A percentile compares a stretch with the other conserved stretches of the same genome.
These are phyloP conservation scores for Hydractinia symbiolongicarpus DNA, from an alignment of 30 jellyfish, hydroid and myxozoan genomes.

Conservation along the genomic window DNA sequence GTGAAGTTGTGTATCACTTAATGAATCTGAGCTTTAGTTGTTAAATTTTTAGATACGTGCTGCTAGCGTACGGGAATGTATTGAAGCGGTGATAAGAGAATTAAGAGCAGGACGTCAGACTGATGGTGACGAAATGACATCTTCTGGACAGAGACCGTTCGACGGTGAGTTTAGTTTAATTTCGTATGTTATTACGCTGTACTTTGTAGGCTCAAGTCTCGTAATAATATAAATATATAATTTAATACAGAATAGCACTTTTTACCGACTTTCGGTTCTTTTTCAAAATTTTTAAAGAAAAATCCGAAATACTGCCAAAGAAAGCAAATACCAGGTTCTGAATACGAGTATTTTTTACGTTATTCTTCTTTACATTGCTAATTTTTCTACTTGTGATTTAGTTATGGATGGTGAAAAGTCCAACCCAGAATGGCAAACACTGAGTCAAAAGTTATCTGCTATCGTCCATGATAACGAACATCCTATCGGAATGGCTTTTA, in stretches of 20 bases:
- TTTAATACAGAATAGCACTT: too few species aligned
- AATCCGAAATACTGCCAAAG: too few species aligned
- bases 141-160: conserved; percentile 69
- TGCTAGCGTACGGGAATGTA: conserved; percentile 78
- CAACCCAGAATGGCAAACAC: conserved; percentile 78
- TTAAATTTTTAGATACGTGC: conserved; percentile 55
- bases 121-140: conserved; percentile 64
- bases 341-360: too few species aligned
- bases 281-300: too few species aligned
- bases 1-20: neutral
- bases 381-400: neutral
- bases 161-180: conserved; percentile 53
- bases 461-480: conserved; percentile 48
- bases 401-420: conserved; percentile 45
- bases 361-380: too few species aligned
- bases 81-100: conserved; percentile 52
- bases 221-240: too few species aligned
- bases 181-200: neutral
- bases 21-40: neutral
- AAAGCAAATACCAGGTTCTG: too few species aligned
- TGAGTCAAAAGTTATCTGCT: conserved; percentile 58
- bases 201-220: too few species aligned
- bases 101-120: conserved; percentile 47
- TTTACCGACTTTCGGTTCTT: too few species aligned
- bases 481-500: conserved; percentile 55